phyloP scores from a whole-genome alignment of 2,797 vertebrate genomes.

The Tinamus major region DNA sequence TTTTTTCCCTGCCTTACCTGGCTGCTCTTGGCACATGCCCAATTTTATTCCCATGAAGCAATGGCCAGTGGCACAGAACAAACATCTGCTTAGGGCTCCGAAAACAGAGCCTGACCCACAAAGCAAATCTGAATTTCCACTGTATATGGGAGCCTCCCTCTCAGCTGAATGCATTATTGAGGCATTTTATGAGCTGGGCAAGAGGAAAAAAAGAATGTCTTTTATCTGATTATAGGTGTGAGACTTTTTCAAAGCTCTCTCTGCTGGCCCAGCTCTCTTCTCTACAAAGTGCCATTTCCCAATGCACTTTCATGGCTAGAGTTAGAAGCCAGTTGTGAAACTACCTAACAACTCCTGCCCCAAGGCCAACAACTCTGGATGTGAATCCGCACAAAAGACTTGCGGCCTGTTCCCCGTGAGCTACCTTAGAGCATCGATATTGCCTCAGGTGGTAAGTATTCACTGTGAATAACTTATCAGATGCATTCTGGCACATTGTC shows the following conservation, averaged over 20 bases:
- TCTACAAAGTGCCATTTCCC: neutral
- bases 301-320: neutral
- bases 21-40: fast-evolving
- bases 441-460: neutral
- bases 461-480: neutral
- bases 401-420: neutral
- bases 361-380: neutral
- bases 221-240: neutral
- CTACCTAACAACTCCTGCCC: neutral
- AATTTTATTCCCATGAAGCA: neutral
- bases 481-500: neutral
- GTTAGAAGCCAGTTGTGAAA: neutral
- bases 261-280: neutral
- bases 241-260: neutral
- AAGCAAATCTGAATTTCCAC: conserved; percentile 18
- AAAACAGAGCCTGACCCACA: neutral
- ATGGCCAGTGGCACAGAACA: neutral
- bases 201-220: neutral
- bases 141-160: neutral
- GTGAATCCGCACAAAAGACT: neutral
- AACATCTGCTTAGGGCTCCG: neutral
- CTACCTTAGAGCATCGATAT: neutral
- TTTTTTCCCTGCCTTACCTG: neutral
- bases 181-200: neutral
- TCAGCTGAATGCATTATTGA: neutral